These are phyloP conservation scores for Gopherus evgoodei DNA, from an alignment of 2,113 vertebrate genomes.

Conservation along the genomic window DNA sequence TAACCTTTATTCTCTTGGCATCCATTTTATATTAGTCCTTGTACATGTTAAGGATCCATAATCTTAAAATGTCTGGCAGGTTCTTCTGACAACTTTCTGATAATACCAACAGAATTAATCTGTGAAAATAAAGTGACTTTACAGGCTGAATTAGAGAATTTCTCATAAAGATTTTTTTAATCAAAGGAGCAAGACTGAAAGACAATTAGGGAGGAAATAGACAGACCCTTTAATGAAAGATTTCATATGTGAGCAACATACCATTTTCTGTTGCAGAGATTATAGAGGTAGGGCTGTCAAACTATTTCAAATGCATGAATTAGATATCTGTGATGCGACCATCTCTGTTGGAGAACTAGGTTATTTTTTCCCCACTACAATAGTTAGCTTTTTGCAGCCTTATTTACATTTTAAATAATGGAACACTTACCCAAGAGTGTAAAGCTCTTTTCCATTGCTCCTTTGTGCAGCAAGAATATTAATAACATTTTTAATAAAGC, in stretches of 20 bases:
- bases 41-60: not conserved
- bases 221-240: not conserved
- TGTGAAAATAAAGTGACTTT: conserved; percentile 28
- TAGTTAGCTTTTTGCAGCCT: conserved; percentile 46
- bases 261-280: not conserved
- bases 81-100: not conserved
- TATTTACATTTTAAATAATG: conserved; percentile 77
- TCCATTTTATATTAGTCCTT: not conserved
- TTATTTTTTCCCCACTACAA: conserved; percentile 28
- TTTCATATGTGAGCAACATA: conserved; percentile 27
- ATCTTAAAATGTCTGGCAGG: not conserved
- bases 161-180: not conserved
- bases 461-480: conserved; percentile 66
- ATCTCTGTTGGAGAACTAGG: conserved; percentile 17
- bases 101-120: not conserved
- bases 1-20: not conserved
- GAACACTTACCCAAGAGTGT: conserved; percentile 39
- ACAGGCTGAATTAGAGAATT: conserved; percentile 1
- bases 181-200: not conserved
- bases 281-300: conserved; percentile 6
- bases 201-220: not conserved
- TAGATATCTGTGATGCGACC: conserved; percentile 26
- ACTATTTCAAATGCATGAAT: conserved; percentile 20
- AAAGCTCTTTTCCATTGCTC: conserved; percentile 36
- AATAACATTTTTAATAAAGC: conserved; percentile 65